These are phyloP conservation scores for Listronotus oregonensis DNA, from an alignment of 1,140 invertebrate species.

Conservation along the genomic window DNA sequence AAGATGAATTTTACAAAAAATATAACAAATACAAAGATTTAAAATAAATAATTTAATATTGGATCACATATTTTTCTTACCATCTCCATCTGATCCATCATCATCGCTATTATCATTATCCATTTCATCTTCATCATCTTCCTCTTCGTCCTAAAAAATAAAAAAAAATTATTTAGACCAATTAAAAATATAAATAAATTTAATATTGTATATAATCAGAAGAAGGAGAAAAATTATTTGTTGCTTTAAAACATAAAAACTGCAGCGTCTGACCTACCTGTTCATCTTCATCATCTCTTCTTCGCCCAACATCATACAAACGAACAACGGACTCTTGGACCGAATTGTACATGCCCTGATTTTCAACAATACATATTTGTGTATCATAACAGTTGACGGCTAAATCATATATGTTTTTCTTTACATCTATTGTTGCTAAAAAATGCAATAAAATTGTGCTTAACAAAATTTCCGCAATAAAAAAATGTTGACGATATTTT, in stretches of 20 bases:
- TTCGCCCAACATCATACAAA: conserved; percentile 79
- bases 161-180: conserved; percentile 11
- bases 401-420: conserved; percentile 73
- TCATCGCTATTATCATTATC: conserved; percentile 61
- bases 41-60: too few species aligned
- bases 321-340: conserved; percentile 83
- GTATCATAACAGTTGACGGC: conserved; percentile 76
- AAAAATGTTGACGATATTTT: conserved; percentile 2
- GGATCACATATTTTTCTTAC: conserved; percentile 40
- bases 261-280: conserved; percentile 56
- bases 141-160: conserved; percentile 65
- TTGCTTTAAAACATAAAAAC: too few species aligned
- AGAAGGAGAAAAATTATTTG: too few species aligned
- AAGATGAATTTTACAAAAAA: too few species aligned
- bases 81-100: conserved; percentile 61
- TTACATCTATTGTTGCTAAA: conserved; percentile 54
- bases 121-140: conserved; percentile 72
- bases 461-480: too few species aligned
- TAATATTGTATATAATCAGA: not conserved
- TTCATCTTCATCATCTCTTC: conserved; percentile 75
- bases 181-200: conserved; percentile 11
- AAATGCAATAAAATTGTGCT: too few species aligned
- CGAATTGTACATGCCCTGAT: conserved; percentile 74
- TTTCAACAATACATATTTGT: conserved; percentile 83
- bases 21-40: too few species aligned